phyloP scores from a whole-genome alignment of 2,888 invertebrate genomes.

The Allolobophora icterica region DNA sequence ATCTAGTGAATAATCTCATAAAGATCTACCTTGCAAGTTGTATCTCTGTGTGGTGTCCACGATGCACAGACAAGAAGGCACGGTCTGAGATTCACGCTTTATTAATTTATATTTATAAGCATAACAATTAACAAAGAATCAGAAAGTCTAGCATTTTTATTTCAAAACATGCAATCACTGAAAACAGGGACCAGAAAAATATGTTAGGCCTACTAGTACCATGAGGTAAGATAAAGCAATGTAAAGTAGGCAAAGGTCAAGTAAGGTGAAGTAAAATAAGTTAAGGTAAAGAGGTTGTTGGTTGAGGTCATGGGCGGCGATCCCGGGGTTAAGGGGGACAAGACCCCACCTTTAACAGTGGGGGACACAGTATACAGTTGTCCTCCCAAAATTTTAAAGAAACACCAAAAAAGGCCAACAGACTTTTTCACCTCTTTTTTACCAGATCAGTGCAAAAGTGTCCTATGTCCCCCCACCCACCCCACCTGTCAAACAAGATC shows the following conservation, averaged over 20 bases:
- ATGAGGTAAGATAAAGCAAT: neutral
- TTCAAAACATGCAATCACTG: slow-evolving; percentile 9
- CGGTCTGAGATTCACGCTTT: neutral
- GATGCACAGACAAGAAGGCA: neutral
- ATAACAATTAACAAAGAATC: neutral
- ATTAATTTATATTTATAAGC: neutral
- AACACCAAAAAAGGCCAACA: too few relatives aligned
- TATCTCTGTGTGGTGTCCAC: neutral
- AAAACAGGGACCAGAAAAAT: neutral
- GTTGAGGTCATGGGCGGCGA: too few relatives aligned
- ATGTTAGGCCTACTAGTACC: neutral
- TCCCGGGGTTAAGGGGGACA: too few relatives aligned
- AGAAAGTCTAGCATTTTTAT: neutral
- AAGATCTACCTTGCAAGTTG: too few relatives aligned
- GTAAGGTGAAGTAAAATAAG: neutral
- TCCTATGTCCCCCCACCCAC: too few relatives aligned
- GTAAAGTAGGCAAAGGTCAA: neutral
- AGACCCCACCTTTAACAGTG: too few relatives aligned
- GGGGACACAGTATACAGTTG: too few relatives aligned
- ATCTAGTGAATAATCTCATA: too few relatives aligned
- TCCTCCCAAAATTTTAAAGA: too few relatives aligned
- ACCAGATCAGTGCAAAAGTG: too few relatives aligned
- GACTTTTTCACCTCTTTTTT: too few relatives aligned
- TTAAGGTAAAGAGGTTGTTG: neutral
- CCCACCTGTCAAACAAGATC: too few relatives aligned